Evolutionary conservation across 2,888 invertebrate species (phyloP), one percentile per base, ranked within the genome.

Genomic region (Nysson spinosus): DNA sequence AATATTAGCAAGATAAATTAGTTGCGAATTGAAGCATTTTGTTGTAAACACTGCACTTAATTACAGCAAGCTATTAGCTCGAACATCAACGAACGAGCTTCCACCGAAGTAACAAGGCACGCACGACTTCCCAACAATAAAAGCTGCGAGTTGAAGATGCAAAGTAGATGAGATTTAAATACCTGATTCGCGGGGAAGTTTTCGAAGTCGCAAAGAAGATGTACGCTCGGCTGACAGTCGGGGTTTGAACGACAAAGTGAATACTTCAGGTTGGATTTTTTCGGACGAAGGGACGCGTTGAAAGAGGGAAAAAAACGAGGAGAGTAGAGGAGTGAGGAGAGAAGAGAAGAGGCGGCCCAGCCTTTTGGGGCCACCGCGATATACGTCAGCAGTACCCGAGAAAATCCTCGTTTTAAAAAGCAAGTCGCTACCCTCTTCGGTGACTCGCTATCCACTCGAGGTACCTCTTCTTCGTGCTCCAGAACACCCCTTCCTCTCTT

Each of bases 391-490:
- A 17, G 43, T 20, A 2, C 28, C 26, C 11, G 55, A 51, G 54
- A 54, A 63, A 58, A 67, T 67, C 57, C 57, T 63, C 54, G 63
- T 58, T 51, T 42, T n/a, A n/a, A 50, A 30, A 58, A 24, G 56
- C 40, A 24, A 52, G 40, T 52, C 52, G 34, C 26, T 46, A 47
- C 17, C 34, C 58, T 44, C 47, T 64, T 56, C 35, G 44, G 22
- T n/a, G 49, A 9, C 64, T 69, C 65, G 56, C 30, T 65, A 70
- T 70, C 65, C 65, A 69, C 70, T 70, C 65, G 26, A 56, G 32
- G 35, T 19, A 37, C 35, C 47, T 62, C 65, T 62, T 52, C 57
- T 54, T 44, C 67, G 44, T 58, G 65, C 65, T 67, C 50, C 11
- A 58, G 32, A 55, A 58, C 54, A n/a, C n/a, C n/a, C n/a, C n/a